Base-by-base conservation (phyloP, 2,888 invertebrate species). In the Brenthis daphne region DNA sequence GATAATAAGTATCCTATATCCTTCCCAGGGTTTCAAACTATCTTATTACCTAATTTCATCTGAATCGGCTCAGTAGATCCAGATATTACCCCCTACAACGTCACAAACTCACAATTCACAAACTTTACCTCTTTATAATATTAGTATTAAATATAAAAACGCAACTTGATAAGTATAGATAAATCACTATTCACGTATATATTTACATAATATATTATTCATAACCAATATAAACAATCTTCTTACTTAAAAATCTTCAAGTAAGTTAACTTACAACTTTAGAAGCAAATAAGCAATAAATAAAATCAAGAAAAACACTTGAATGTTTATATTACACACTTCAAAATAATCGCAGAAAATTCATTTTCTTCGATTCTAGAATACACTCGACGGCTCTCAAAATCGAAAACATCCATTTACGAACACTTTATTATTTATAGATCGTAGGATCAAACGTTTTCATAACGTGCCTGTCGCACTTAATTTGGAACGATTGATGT, bases 391-490 rank as follows among this genome's bases (percentile, higher is more conserved):
- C 29, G 61, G 55, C 67, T 13, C 56, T 61, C 47, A 48, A 67
- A 67, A 67, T 56, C 61, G 67, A 67, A 67, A 67, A 67, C 67
- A 67, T 67, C 67, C 53, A 67, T 67, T 67, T 67, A 61, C 56
- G 50, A 56, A 67, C 61, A 67, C 61, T 67, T 67, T 61, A 67
- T 69, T 69, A 69, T 66, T 69, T 69, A 69, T 60, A 54, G 58
- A 55, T 65, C 43, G 57, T 37, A 20, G 29, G 29, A 69, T 69
- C 69, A 69, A 69, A 69, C 56, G 61, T 61, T 69, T 60, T 61
- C 43, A 56, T 69, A 60, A 68, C 65, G 65, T 24, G 48, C 65
- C 48, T 56, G 58, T 68, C 56, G 37, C 55, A 47, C 60, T 69
- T 66, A 56, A 65, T 61, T 65, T 56, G 33, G 56, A 61, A 69